Evolutionary conservation across 2,888 invertebrate genomes (phyloP).

Genomic region (Diloba caeruleocephala): DNA sequence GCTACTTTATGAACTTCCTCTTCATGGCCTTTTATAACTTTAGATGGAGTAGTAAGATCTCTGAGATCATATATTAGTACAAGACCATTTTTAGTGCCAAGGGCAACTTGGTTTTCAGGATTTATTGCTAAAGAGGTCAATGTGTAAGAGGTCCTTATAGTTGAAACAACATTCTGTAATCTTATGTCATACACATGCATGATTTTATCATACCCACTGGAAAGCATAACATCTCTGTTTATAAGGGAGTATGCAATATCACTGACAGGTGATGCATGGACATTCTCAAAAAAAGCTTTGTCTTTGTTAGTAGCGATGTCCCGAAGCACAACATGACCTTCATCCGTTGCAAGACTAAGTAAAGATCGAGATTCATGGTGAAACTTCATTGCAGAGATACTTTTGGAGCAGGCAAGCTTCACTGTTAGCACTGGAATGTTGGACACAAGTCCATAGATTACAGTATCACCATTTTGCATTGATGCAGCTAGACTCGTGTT

Average conservation of each 20-base stretch:
- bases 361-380: slow-evolving; percentile 82
- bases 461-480: slow-evolving; percentile 84
- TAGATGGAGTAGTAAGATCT: slow-evolving; percentile 81
- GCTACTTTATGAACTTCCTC: slow-evolving; percentile 82
- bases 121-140: slow-evolving; percentile 81
- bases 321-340: slow-evolving; percentile 82
- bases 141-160: slow-evolving; percentile 76
- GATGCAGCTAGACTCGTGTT: slow-evolving; percentile 84
- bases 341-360: slow-evolving; percentile 85
- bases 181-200: slow-evolving; percentile 89
- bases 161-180: slow-evolving; percentile 81
- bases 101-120: slow-evolving; percentile 83
- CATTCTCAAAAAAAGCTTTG: slow-evolving; percentile 81
- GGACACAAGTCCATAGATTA: slow-evolving; percentile 84
- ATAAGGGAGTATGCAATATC: slow-evolving; percentile 88
- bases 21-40: slow-evolving; percentile 84
- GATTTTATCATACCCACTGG: slow-evolving; percentile 88
- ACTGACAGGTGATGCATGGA: slow-evolving; percentile 89
- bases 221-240: slow-evolving; percentile 87
- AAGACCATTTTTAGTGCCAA: slow-evolving; percentile 88
- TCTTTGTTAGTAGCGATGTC: slow-evolving; percentile 84
- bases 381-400: slow-evolving; percentile 84
- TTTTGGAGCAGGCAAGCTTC: slow-evolving; percentile 78
- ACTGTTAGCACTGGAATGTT: slow-evolving; percentile 83
- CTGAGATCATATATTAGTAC: slow-evolving; percentile 88